Base-by-base conservation (phyloP, 2,797 vertebrate species). In the Lacerta bilineata region DNA sequence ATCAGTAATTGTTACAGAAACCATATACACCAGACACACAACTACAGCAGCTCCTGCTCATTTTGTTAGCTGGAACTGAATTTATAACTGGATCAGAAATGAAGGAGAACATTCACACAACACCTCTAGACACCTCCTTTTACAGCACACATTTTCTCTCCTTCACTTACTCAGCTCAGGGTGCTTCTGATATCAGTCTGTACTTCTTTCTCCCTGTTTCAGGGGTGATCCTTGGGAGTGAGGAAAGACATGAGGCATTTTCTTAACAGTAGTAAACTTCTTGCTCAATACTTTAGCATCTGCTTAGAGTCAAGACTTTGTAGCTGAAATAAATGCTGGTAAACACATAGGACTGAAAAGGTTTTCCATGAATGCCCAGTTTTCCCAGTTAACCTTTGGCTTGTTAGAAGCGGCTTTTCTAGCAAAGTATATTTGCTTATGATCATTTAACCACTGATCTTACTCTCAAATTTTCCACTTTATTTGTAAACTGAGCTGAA, bases 301-400 rank as follows among this genome's bases (percentile, higher is more conserved):
- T 72, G 27, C 68, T 87, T 87, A 25, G 36, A 81, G 69, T 59
- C 78, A 87, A 74, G 68, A 46, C 8, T 71, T 79, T 17, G 55
- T 39, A 86, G 46, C 8, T n/a, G 79, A 75, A 82, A 75, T 61
- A 81, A 87, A 75, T 20, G 64, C 25, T 66, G 29, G 71, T 87
- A 72, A 87, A 83, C 13, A 82, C 46, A 36, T 76, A 46, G 29
- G 41, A 15, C 13, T 75, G 71, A 61, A 43, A 88, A 75, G 29
- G 10, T 72, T 80, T 83, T 71, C 84, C 46, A 72, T 33, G 39
- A 80, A 41, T 80, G 15, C 29, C 39, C 25, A 74, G 20, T 72
- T 76, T 13, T 74, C 29, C 15, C 29, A 64, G 23, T 46, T 81
- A 50, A 75, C 18, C n/a, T 83, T 71, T 29, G 27, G 39, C 20